Conservation (phyloP, 2,888 invertebrate genomes). For the Platypus cylindrus region DNA sequence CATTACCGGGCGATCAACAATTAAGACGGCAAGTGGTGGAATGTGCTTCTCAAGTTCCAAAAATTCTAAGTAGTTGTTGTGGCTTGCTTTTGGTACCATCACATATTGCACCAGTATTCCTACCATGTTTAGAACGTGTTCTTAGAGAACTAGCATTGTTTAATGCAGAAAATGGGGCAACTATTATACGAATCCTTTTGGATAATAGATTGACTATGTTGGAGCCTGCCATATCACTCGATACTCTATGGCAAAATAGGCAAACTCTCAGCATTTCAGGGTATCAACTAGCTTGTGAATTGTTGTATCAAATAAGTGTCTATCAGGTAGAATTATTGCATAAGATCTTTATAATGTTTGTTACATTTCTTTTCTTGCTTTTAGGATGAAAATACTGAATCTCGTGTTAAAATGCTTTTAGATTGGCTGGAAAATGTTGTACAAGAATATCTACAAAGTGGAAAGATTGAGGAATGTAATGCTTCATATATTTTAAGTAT, state of each 20-base stretch:
- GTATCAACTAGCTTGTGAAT: constrained; percentile 59
- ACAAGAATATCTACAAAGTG: constrained; percentile 33
- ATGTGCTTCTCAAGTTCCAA: constrained; percentile 52
- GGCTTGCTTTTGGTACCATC: constrained; percentile 59
- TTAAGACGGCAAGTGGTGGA: constrained; percentile 40
- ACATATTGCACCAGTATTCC: constrained; percentile 46
- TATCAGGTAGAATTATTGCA: constrained; percentile 28
- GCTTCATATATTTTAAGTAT: constrained; percentile 61
- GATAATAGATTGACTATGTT: constrained; percentile 40
- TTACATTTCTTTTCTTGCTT: constrained; percentile 12
- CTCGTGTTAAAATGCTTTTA: constrained; percentile 53
- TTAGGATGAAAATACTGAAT: constrained; percentile 43
- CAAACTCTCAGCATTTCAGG: constrained; percentile 31
- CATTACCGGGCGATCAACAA: constrained; percentile 35
- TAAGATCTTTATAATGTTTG: not conserved
- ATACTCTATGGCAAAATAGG: constrained; percentile 27
- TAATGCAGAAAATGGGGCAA: constrained; percentile 45
- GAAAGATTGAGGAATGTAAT: constrained; percentile 31
- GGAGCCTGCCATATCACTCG: constrained; percentile 27
- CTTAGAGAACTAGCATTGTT: constrained; percentile 56
- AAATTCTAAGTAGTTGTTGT: constrained; percentile 57
- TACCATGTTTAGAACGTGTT: constrained; percentile 53
- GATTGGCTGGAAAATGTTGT: constrained; percentile 59
- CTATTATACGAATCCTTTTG: constrained; percentile 44
- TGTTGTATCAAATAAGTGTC: constrained; percentile 67